Percentiles rank a stretch among this genome's conserved stretches.
These are phyloP conservation scores for Enteromius mattozi DNA, from an alignment of 2,797 vertebrate species.

Conservation along the genomic window DNA sequence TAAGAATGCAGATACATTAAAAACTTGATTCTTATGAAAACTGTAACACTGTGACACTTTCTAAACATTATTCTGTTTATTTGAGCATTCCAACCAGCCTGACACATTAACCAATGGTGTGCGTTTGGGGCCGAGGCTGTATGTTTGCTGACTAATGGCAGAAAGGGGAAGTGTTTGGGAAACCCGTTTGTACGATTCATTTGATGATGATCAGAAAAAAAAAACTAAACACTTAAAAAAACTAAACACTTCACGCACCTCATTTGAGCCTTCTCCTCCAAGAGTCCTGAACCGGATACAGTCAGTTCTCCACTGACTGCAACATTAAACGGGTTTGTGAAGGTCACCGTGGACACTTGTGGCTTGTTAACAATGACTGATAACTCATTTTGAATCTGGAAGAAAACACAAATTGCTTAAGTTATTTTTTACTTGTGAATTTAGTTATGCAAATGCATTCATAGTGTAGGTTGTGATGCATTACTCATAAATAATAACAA, in stretches of 20 bases:
- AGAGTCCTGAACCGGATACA: slow-evolving; percentile 70
- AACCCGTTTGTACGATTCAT: neutral
- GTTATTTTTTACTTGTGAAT: too few species aligned
- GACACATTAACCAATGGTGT: neutral
- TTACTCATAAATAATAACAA: too few species aligned
- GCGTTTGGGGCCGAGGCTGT: neutral
- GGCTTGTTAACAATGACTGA: slow-evolving; percentile 46
- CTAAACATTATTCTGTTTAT: neutral
- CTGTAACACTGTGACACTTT: neutral
- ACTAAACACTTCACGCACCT: slow-evolving; percentile 62
- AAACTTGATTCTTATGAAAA: neutral
- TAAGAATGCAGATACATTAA: neutral
- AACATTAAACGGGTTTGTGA: slow-evolving; percentile 72
- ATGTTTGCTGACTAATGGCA: neutral
- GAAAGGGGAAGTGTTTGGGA: neutral
- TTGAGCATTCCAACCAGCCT: neutral
- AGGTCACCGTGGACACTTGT: slow-evolving; percentile 67
- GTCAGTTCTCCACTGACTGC: slow-evolving; percentile 71
- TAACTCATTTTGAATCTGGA: slow-evolving; percentile 68
- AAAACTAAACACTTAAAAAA: neutral
- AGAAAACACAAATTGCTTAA: neutral
- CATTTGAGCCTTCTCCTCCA: slow-evolving; percentile 63
- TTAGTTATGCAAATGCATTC: too few species aligned
- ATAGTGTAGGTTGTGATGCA: too few species aligned
- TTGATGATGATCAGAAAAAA: neutral